phyloP scores from a whole-genome alignment of 1,140 invertebrate species.

The Lepidotrigona ventralis region DNA sequence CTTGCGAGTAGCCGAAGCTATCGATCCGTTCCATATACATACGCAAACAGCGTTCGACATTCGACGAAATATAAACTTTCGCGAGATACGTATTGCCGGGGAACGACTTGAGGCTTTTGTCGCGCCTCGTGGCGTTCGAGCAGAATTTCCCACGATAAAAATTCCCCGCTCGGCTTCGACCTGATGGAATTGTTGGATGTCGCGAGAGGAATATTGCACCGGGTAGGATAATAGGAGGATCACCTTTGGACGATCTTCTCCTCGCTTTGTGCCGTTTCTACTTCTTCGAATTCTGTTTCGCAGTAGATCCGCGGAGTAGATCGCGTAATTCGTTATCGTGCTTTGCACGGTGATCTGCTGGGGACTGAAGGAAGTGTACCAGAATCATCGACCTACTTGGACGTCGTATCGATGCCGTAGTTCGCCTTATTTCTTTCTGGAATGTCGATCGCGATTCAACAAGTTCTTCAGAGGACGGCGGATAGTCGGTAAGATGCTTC shows the following conservation, averaged over 20 bases:
- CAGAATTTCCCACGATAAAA: not conserved
- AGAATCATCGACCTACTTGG: constrained; percentile 34
- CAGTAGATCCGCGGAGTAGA: no score
- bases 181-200: not conserved
- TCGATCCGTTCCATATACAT: not conserved
- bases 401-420: constrained; percentile 13
- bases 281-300: not conserved
- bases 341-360: not conserved
- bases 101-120: not conserved
- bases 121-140: no score
- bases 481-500: not conserved
- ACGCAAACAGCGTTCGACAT: not conserved
- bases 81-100: not conserved
- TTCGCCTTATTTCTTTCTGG: constrained; percentile 16
- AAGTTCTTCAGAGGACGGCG: not conserved
- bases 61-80: not conserved
- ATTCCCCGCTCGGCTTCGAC: not conserved
- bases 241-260: no score
- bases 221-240: not conserved
- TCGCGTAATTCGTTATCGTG: constrained; percentile 13
- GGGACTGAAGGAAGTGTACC: not conserved
- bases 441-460: constrained; percentile 18
- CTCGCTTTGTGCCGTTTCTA: not conserved
- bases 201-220: not conserved
- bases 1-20: not conserved